These are phyloP conservation scores for Azemiops feae DNA, from an alignment of 2,113 vertebrate species.

Conservation along the genomic window DNA sequence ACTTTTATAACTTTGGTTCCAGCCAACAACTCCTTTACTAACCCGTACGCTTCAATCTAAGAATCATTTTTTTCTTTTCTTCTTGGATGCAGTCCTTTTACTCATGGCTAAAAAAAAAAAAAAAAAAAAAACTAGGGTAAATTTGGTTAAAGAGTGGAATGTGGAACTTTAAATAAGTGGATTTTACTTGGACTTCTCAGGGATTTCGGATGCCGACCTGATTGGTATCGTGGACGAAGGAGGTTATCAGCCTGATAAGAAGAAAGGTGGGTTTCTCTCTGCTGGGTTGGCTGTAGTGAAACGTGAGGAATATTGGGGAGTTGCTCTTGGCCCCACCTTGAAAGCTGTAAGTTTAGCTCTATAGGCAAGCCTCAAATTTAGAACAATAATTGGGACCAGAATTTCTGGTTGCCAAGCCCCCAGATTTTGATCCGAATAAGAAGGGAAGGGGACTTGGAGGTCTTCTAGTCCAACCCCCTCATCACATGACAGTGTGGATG, in stretches of 20 bases:
- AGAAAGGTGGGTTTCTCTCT: conserved; percentile 73
- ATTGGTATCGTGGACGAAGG: conserved; percentile 43
- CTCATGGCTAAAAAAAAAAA: neutral
- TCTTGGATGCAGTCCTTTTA: neutral
- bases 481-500: no score
- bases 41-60: neutral
- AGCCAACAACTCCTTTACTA: neutral
- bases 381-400: neutral
- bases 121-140: neutral
- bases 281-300: neutral
- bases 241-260: conserved; percentile 82
- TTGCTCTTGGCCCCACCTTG: neutral
- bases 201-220: conserved; percentile 79
- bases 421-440: no score
- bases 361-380: no score
- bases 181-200: conserved; percentile 41
- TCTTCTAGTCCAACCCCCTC: no score
- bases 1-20: neutral
- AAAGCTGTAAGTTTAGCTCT: neutral
- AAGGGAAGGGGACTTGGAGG: no score
- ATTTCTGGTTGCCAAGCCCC: neutral
- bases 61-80: neutral
- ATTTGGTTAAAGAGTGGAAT: neutral
- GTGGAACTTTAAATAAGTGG: neutral
- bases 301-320: neutral